These are phyloP conservation scores for Lumbricus terrestris DNA, from an alignment of 2,888 invertebrate genomes.

Conservation along the genomic window DNA sequence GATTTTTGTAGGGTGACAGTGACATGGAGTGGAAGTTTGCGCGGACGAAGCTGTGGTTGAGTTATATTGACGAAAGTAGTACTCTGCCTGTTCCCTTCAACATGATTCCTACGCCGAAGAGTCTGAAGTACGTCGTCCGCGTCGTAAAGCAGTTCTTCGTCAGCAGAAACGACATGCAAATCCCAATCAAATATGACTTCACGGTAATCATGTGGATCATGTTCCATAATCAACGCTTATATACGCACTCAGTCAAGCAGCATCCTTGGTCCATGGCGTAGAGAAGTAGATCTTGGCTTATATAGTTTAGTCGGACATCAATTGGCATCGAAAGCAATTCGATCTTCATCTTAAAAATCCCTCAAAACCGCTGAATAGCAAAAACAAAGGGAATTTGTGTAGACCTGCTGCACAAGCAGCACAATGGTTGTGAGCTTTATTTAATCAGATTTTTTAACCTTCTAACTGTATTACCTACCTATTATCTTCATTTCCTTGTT, in stretches of 20 bases:
- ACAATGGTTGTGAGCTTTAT: too few species aligned
- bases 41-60: conserved; percentile 72
- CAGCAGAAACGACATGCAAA: background rate
- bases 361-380: background rate
- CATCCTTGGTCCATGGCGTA: too few species aligned
- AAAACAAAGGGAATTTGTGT: background rate
- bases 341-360: background rate
- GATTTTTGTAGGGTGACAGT: conserved; percentile 50
- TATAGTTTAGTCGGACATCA: too few species aligned
- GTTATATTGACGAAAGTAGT: conserved; percentile 71
- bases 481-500: too few species aligned
- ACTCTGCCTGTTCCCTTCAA: conserved; percentile 72
- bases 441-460: too few species aligned
- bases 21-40: conserved; percentile 77
- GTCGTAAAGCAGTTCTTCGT: conserved; percentile 18
- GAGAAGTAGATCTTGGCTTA: too few species aligned
- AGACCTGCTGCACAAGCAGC: too few species aligned
- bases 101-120: conserved; percentile 63
- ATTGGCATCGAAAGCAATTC: background rate
- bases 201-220: background rate
- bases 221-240: background rate
- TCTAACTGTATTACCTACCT: too few species aligned
- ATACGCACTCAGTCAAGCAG: background rate
- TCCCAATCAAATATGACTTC: conserved; percentile 21
- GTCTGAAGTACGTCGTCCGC: conserved; percentile 48